Evolutionary conservation across 2,888 invertebrate genomes (phyloP).

Genomic region (Limnephilus marmoratus): DNA sequence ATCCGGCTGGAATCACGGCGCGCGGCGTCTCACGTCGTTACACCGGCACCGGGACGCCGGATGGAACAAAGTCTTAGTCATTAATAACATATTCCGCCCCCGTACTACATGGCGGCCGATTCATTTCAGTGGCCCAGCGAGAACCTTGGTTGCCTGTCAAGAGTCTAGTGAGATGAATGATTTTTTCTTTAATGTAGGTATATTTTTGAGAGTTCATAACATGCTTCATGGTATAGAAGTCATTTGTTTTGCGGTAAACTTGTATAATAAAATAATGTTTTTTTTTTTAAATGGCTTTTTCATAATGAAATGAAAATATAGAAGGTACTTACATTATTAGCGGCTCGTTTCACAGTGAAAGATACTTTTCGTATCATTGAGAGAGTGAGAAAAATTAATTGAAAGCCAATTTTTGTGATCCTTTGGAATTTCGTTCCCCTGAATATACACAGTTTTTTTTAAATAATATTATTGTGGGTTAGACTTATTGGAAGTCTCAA

Average conservation of each 20-base stretch:
- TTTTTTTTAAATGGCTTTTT: too few species aligned
- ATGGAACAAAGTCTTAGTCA: background rate
- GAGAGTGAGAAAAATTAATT: too few species aligned
- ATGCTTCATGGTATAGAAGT: too few species aligned
- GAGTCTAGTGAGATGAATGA: background rate
- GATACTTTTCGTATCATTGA: background rate
- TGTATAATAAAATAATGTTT: too few species aligned
- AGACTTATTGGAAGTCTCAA: too few species aligned
- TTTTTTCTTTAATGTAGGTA: too few species aligned
- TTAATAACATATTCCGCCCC: background rate
- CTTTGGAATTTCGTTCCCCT: too few species aligned
- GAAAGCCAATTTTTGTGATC: background rate
- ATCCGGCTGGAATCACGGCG: background rate
- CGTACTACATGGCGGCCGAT: background rate
- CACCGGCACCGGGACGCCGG: background rate
- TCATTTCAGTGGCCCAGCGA: background rate
- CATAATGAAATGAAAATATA: background rate
- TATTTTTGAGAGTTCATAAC: too few species aligned
- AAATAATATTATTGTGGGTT: too few species aligned
- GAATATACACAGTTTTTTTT: too few species aligned
- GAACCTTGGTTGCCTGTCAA: background rate
- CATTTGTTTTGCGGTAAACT: too few species aligned
- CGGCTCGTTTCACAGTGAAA: background rate
- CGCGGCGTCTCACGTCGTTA: background rate
- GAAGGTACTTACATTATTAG: background rate